phyloP scores from a whole-genome alignment of 2,888 invertebrate genomes.

The Auanema freiburgensis region DNA sequence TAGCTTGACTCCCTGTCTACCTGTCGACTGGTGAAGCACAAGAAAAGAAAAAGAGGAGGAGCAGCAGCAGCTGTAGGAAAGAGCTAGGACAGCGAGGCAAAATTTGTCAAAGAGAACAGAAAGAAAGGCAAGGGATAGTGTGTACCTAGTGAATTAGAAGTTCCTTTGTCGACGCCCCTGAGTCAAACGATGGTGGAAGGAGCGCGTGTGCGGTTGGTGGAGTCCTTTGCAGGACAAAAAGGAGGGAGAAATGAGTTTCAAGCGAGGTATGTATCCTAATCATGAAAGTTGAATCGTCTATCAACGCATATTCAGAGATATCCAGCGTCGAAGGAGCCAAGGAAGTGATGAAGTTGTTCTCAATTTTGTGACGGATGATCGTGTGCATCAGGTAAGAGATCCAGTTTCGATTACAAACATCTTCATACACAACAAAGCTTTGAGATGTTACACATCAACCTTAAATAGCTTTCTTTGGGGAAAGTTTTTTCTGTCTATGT shows the following conservation, averaged over 20 bases:
- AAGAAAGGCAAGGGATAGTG: too few species aligned
- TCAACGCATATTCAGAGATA: conserved; percentile 17
- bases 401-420: background rate
- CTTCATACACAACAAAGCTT: background rate
- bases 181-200: conserved; percentile 9
- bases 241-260: conserved; percentile 20
- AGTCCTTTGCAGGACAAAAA: conserved; percentile 18
- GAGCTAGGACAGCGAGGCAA: background rate
- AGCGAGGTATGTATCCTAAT: conserved; percentile 7
- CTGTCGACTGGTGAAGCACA: too few species aligned
- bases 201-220: conserved; percentile 20
- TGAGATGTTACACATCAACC: background rate
- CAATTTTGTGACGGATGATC: conserved; percentile 60
- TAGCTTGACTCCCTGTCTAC: too few species aligned
- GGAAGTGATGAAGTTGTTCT: conserved; percentile 60
- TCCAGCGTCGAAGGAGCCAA: conserved; percentile 30
- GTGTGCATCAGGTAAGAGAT: conserved; percentile 25
- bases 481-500: too few species aligned
- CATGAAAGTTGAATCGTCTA: background rate
- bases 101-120: too few species aligned
- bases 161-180: background rate
- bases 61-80: background rate
- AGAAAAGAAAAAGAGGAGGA: background rate
- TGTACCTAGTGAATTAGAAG: too few species aligned
- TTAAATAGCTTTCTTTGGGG: too few species aligned